Percentiles rank a stretch among this genome's conserved stretches.
phyloP scores from a whole-genome alignment of 2,113 vertebrate species.

The Struthidea cinerea region DNA sequence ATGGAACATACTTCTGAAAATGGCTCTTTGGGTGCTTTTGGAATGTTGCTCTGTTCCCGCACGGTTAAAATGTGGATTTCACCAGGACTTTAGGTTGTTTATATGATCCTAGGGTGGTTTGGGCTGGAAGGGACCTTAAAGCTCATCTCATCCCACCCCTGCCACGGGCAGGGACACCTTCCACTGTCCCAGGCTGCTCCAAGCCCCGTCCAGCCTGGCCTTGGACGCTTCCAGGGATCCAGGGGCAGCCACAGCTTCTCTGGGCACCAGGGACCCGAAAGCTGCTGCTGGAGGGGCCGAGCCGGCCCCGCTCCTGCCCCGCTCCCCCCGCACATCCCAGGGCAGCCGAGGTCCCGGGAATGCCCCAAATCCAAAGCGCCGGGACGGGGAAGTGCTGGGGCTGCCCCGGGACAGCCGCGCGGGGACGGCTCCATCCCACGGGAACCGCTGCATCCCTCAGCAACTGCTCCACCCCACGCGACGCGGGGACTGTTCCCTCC shows the following conservation, averaged over 20 bases:
- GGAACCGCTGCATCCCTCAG: not conserved
- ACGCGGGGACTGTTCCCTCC: not conserved
- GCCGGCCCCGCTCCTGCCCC: not conserved
- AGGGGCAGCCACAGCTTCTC: not conserved
- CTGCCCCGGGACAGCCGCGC: not conserved
- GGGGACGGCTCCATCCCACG: no score
- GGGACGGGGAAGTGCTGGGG: not conserved
- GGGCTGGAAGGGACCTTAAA: not conserved
- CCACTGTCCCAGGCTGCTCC: not conserved
- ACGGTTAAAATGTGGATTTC: accelerated
- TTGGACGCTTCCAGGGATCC: not conserved
- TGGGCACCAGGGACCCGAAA: not conserved
- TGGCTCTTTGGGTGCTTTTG: not conserved
- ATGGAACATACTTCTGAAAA: not conserved
- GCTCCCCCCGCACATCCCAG: not conserved
- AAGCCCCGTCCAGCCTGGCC: not conserved
- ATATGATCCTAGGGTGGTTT: not conserved
- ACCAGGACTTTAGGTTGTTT: accelerated
- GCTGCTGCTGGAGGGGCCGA: not conserved
- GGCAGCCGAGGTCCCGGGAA: not conserved
- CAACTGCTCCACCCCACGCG: not conserved
- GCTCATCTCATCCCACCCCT: accelerated
- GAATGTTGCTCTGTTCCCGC: accelerated
- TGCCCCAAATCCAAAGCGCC: not conserved
- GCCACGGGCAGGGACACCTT: not conserved